Evolutionary conservation across 2,113 vertebrate species (phyloP).

Genomic region (Tragelaphus buxtoni): DNA sequence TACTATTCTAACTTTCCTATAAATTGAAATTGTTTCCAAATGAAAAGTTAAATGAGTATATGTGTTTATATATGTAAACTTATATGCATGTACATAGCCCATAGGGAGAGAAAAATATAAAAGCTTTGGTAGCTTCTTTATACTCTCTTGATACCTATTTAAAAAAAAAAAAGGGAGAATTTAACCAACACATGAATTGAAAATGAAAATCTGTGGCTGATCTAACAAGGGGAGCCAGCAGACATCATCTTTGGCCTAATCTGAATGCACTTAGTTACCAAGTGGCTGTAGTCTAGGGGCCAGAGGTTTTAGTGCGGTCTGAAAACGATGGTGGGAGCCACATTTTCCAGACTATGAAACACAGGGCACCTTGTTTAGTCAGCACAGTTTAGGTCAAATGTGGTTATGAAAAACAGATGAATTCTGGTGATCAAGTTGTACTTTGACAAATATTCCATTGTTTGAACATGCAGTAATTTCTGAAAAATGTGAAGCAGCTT

Average conservation of each 20-base stretch:
- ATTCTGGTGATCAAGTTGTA: slow-evolving; percentile 77
- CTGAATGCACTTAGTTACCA: slow-evolving; percentile 61
- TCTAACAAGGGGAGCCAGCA: slow-evolving; percentile 55
- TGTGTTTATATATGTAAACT: background rate
- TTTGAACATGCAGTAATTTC: slow-evolving; percentile 72
- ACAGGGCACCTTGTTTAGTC: slow-evolving; percentile 80
- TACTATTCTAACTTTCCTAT: background rate
- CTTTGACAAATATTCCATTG: slow-evolving; percentile 83
- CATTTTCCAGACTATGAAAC: slow-evolving; percentile 79
- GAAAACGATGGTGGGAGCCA: slow-evolving; percentile 48
- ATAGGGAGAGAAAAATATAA: background rate
- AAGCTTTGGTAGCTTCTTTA: background rate
- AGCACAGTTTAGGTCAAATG: slow-evolving; percentile 76
- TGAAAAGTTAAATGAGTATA: background rate
- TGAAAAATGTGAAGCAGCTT: slow-evolving; percentile 66
- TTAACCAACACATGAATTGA: slow-evolving; percentile 25
- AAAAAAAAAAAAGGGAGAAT: background rate
- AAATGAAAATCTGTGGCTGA: slow-evolving; percentile 45
- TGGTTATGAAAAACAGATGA: slow-evolving; percentile 84
- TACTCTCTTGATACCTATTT: background rate
- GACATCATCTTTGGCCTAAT: slow-evolving; percentile 66
- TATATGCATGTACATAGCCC: background rate
- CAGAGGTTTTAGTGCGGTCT: slow-evolving; percentile 66
- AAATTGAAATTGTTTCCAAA: slow-evolving; percentile 15
- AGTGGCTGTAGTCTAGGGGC: slow-evolving; percentile 45